Evolutionary conservation across 2,797 vertebrate genomes (phyloP).

Genomic region (Xyrichtys novacula): DNA sequence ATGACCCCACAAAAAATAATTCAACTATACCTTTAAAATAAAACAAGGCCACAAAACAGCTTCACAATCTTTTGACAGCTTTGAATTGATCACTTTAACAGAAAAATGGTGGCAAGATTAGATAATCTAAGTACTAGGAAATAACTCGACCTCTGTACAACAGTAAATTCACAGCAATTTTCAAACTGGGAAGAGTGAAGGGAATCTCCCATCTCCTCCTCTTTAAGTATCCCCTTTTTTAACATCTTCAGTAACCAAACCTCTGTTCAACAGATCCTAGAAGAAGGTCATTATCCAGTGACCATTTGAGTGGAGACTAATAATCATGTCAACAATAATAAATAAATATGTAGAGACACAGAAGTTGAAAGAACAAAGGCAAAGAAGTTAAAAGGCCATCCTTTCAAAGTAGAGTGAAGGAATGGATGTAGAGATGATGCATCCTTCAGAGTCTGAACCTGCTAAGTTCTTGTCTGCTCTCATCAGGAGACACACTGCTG

Average conservation of each 20-base stretch:
- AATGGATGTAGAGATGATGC: conserved; percentile 49
- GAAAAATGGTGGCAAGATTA: conserved; percentile 59
- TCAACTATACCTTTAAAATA: too few species aligned
- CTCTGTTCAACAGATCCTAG: conserved; percentile 88
- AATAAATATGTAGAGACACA: conserved; percentile 85
- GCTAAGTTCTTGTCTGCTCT: conserved; percentile 23
- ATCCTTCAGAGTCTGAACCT: conserved; percentile 22
- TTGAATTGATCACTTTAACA: conserved; percentile 33
- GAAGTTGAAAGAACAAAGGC: conserved; percentile 48
- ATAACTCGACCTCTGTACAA: conserved; percentile 60
- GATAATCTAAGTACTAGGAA: conserved; percentile 36
- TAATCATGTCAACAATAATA: conserved; percentile 81
- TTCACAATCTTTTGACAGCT: conserved; percentile 75
- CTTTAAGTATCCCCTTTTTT: conserved; percentile 48
- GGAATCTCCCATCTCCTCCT: conserved; percentile 35
- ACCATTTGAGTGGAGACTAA: conserved; percentile 78
- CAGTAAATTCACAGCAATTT: conserved; percentile 86
- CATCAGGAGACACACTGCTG: conserved; percentile 20
- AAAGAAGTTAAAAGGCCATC: conserved; percentile 49
- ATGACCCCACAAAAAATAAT: too few species aligned
- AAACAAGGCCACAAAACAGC: conserved; percentile 47
- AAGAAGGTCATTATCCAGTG: conserved; percentile 83
- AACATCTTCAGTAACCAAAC: conserved; percentile 78
- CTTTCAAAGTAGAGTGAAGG: conserved; percentile 40
- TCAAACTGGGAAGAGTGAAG: conserved; percentile 71